Evolutionary conservation across 1,140 invertebrate genomes (phyloP), one percentile per base, ranked within the genome.

Genomic region (Aradophagus sp.): DNA sequence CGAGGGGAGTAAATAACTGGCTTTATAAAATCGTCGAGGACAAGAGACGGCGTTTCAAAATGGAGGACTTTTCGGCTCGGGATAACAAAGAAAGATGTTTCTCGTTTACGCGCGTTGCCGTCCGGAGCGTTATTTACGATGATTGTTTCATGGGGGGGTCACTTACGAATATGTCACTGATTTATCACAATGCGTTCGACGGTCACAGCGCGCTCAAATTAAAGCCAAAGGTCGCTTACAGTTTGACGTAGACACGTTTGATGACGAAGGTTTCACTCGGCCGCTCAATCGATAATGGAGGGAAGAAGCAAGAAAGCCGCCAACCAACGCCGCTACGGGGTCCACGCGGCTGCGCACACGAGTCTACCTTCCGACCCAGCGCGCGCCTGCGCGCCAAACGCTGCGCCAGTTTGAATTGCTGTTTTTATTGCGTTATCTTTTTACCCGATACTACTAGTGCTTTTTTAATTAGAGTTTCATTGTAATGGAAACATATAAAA

Each of bases 141-240:
- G 53, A 12, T 11, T 61, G n/a, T n/a, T n/a, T n/a, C n/a, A n/a
- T n/a, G n/a, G n/a, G n/a, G n/a, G n/a, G n/a, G n/a, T n/a, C 50
- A 66, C 62, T 58, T 66, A 66, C 62, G 62, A 52, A 58, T 58
- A 36, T 50, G 1, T 66, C 63, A 67, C 63, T 67, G 63, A 52
- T 42, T 65, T 50, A 58, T 56, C 63, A 67, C 62, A 56, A 66
- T 26, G 52, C 52, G 47, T 58, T 36, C 36, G 36, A 67, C 38
- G 47, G 32, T 66, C 63, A 67, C 63, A 67, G 63, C 63, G 53
- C 63, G 63, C 23, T 58, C 45, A 58, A 67, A 44, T 41, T 17
- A 56, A 44, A 58, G 29, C 5, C 34, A 58, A 67, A 52, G 34
- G 53, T 67, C 63, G 52, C 53, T 67, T 67, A 67, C 63, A 58